A percentile compares a stretch with the other conserved stretches of the same genome.
Evolutionary conservation across 1,140 invertebrate genomes (phyloP).

Genomic region (Tetranychus urticae): DNA sequence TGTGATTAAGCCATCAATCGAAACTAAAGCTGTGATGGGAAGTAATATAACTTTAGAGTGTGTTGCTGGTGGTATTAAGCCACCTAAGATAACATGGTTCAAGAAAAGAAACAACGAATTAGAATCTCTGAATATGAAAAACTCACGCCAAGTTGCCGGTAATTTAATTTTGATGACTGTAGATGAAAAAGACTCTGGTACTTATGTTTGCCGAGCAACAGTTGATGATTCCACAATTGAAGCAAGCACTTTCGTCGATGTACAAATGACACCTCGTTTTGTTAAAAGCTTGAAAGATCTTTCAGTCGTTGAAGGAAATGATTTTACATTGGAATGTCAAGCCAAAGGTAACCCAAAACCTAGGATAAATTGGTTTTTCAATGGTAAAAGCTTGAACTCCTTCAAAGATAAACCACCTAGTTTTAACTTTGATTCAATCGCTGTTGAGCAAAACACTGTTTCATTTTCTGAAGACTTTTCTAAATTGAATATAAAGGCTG

Average conservation of each 20-base stretch:
- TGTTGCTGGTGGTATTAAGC: slow-evolving; percentile 30
- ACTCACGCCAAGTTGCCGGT: neutral
- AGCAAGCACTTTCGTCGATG: slow-evolving; percentile 14
- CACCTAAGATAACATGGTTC: slow-evolving; percentile 3
- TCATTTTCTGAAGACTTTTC: too few relatives aligned
- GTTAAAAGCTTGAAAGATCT: slow-evolving; percentile 25
- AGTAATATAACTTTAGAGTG: slow-evolving; percentile 37
- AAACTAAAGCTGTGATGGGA: slow-evolving; percentile 20
- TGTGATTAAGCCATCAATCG: slow-evolving; percentile 5
- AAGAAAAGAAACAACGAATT: too few relatives aligned
- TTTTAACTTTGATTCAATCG: too few relatives aligned
- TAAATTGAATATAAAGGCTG: neutral
- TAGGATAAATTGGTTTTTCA: slow-evolving; percentile 51
- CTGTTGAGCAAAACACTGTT: too few relatives aligned
- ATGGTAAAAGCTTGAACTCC: slow-evolving; percentile 26
- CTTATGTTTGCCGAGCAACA: slow-evolving; percentile 36
- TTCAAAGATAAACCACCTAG: too few relatives aligned
- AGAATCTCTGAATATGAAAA: too few relatives aligned
- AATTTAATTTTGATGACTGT: neutral
- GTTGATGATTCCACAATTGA: slow-evolving; percentile 17
- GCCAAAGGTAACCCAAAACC: slow-evolving; percentile 44
- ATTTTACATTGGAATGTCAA: slow-evolving; percentile 33
- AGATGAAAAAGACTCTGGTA: slow-evolving; percentile 34
- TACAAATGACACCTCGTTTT: slow-evolving; percentile 31
- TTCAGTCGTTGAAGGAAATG: slow-evolving; percentile 33